Percentiles rank a stretch among this genome's conserved stretches.
Evolutionary conservation across 2,888 invertebrate genomes (phyloP).

Genomic region (Melipona beecheii): DNA sequence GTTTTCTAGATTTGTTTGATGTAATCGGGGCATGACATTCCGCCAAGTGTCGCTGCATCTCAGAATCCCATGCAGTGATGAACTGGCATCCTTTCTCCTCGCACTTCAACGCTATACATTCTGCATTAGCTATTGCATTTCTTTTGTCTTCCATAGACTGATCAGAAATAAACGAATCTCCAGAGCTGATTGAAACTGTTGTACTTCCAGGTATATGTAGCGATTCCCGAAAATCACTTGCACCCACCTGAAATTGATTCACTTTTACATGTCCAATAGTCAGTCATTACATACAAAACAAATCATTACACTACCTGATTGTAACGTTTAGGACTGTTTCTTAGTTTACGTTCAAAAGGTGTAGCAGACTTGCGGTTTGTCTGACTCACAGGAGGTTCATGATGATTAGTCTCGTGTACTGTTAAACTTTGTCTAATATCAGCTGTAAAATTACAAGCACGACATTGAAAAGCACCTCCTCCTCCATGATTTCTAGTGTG

Average conservation of each 20-base stretch:
- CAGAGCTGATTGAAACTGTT: constrained; percentile 45
- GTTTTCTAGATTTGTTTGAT: constrained; percentile 75
- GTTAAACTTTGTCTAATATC: constrained; percentile 96
- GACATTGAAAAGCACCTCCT: constrained; percentile 93
- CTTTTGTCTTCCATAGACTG: constrained; percentile 70
- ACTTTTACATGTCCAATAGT: background rate
- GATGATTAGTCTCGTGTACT: constrained; percentile 96
- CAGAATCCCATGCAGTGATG: constrained; percentile 86
- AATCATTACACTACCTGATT: constrained; percentile 75
- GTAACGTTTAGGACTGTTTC: constrained; percentile 80
- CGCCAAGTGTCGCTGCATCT: constrained; percentile 84
- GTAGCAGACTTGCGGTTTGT: constrained; percentile 79
- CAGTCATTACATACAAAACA: background rate
- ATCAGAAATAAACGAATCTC: constrained; percentile 62
- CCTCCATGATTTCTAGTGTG: constrained; percentile 97
- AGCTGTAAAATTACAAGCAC: constrained; percentile 95
- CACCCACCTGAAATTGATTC: constrained; percentile 76
- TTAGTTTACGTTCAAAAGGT: constrained; percentile 78
- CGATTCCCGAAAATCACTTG: constrained; percentile 78
- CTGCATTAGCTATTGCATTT: constrained; percentile 81
- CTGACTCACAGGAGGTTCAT: constrained; percentile 92
- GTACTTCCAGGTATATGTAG: constrained; percentile 52
- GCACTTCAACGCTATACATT: constrained; percentile 84
- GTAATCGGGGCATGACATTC: constrained; percentile 76
- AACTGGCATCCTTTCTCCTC: constrained; percentile 86